A percentile compares a stretch with the other conserved stretches of the same genome.
phyloP scores from a whole-genome alignment of 2,113 vertebrate genomes.

The Phalacrocorax carbo region DNA sequence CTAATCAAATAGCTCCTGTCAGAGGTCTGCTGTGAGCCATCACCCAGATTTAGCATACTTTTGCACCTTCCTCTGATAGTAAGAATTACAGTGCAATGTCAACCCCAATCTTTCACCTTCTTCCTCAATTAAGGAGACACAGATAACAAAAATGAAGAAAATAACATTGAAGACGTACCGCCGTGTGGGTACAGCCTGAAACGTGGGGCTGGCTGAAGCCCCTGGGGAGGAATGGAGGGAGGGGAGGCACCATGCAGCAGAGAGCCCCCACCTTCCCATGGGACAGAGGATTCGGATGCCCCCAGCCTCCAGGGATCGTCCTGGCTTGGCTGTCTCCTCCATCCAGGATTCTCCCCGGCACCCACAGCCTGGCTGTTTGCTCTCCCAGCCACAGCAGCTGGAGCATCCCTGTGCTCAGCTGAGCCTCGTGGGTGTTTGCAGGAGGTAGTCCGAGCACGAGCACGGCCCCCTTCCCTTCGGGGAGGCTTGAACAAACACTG shows the following conservation, averaged over 20 bases:
- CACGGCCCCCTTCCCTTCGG: fast-evolving
- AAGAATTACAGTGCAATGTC: neutral
- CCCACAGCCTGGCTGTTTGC: neutral
- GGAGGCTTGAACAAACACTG: neutral
- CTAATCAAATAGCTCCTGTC: neutral
- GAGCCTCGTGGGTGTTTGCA: neutral
- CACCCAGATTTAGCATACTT: neutral
- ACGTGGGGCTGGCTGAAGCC: fast-evolving
- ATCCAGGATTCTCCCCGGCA: fast-evolving
- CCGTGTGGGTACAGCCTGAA: neutral
- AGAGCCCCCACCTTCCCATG: neutral
- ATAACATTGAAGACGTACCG: neutral
- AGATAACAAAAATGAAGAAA: neutral
- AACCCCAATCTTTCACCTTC: neutral
- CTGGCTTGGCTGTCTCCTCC: neutral
- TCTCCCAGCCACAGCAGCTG: neutral
- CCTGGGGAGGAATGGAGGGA: neutral
- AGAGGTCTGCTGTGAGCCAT: neutral
- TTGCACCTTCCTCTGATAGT: neutral
- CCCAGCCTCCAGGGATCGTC: neutral
- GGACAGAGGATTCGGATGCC: neutral
- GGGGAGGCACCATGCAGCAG: neutral
- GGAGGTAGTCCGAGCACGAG: fast-evolving
- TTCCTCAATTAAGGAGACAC: neutral
- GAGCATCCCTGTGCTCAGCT: neutral